A percentile compares a stretch with the other conserved stretches of the same genome.
phyloP scores from a whole-genome alignment of 2,113 vertebrate species.

The Dissostichus mawsoni region DNA sequence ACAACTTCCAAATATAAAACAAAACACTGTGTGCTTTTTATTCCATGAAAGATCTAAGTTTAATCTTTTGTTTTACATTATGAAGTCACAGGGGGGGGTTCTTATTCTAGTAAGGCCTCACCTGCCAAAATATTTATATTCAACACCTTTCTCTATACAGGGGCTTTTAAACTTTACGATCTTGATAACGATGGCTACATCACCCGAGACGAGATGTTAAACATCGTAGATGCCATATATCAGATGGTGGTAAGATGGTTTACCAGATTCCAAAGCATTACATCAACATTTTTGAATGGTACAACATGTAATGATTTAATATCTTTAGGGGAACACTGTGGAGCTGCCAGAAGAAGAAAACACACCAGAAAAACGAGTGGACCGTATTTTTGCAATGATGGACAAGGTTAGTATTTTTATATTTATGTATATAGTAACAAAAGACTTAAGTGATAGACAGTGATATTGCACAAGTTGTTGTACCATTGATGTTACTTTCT shows the following conservation, averaged over 20 bases:
- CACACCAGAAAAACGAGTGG: constrained; percentile 96
- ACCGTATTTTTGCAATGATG: constrained; percentile 99
- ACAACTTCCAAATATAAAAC: not conserved
- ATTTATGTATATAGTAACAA: not conserved
- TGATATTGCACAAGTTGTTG: not conserved
- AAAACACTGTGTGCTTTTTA: not conserved
- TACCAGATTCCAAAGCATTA: not conserved
- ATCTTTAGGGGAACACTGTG: constrained; percentile 93
- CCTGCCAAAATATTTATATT: not conserved
- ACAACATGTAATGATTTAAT: constrained; percentile 16
- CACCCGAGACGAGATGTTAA: constrained; percentile 97
- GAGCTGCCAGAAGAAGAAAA: constrained; percentile 98
- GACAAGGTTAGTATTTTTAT: constrained; percentile 89
- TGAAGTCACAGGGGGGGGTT: not conserved
- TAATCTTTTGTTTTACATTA: constrained; percentile 23
- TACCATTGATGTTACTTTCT: not conserved
- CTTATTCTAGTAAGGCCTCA: not conserved
- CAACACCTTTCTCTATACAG: constrained; percentile 76
- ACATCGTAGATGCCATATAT: constrained; percentile 98
- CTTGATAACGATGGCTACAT: constrained; percentile 98
- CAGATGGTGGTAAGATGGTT: constrained; percentile 96
- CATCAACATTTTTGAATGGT: not conserved
- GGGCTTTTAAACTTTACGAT: constrained; percentile 99
- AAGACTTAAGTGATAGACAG: not conserved
- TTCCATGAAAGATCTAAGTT: constrained; percentile 6